Evolutionary conservation across 2,797 vertebrate genomes (phyloP), one percentile per base, ranked within the genome.

Genomic region (Catostomus latipinnis): DNA sequence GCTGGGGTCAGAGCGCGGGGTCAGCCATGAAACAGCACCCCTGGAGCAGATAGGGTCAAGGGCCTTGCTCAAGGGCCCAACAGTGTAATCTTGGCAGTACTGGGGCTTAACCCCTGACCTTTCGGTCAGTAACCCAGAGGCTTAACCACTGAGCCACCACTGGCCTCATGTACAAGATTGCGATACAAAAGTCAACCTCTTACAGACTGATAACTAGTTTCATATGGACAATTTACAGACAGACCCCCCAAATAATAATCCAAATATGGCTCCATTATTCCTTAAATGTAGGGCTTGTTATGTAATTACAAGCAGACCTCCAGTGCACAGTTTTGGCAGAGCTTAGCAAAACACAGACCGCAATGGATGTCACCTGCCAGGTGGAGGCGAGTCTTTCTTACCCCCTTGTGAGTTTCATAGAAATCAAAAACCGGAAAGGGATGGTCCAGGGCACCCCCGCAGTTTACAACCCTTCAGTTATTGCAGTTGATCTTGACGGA

Each of bases 201-300:
- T 34, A 34, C 34, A 34, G 34, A 34, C 34, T 34, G 34, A 34
- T 34, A 34, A 34, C 34, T 34, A 34, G 34, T 34, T 34, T 34
- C 34, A 34, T 34, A 34, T 34, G 34, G 34, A 34, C 34, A 4
- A 4, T 34, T 34, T 34, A 34, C 34, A 34, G 34, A 34, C 34
- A 34, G 34, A 34, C 34, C 34, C 34, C 34, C 34, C 34, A 34
- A 34, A 34, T 34, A 34, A 34, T 34, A 81, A 81, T 81, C 76
- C 69, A 84, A 87, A 83, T 79, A 88, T 72, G 83, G 78, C 9
- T 83, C 69, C 76, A 81, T 87, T 88, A 76, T 80, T 82, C 86
- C 87, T 84, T 57, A 79, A 90, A 85, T 82, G 16, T 79, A 80
- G 61, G 63, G 72, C 80, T 82, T 86, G 81, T 85, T 87, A 74